Base-by-base conservation (phyloP, 2,113 vertebrate genomes). In the Lanius collurio region DNA sequence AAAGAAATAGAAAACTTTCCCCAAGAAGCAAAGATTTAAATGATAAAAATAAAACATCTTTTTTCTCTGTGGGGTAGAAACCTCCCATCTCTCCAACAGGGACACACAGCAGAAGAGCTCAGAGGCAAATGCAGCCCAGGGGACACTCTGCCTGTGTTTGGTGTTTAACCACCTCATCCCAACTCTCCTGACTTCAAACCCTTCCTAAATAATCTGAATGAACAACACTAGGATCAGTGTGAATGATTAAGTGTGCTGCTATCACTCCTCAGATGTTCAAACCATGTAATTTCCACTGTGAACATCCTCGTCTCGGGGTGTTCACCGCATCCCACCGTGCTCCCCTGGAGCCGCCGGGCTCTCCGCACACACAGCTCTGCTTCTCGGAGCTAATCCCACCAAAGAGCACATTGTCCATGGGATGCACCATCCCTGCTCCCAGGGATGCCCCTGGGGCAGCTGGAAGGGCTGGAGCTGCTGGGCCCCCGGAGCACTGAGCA, bases 371-470 rank as follows among this genome's bases (percentile, higher is more conserved):
- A 8, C 44, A 7, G 80, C 30, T 83, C 49, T 82, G 60, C 26
- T 26, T 31, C 42, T 16, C 0, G 0, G 23, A 49, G 28, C 73
- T 26, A 3, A 49, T 18, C 52, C 68, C 24, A 4, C 35, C 24
- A 2, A 6, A 11, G 26, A 52, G 16, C 53, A 10, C 53, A 4
- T 1, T 3, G 0, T 8, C 37, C 2, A 0, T 59, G 82, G 41
- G 47, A n/a, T 2, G 13, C 4, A 1, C 60, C 0, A 1, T 37
- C 12, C 44, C 64, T 4, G 5, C 49, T 27, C 12, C 11, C 59
- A 22, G 74, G 33, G 50, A 2, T 60, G 30, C 6, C 10, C 52
- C 23, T 35, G 64, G 15, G 13, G 39, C 60, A 31, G 52, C 37
- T 37, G 87, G 69, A n/a, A 37, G 67, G 42, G 67, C 35, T 63